Conservation (phyloP, 2,113 vertebrate genomes). For the Camelus bactrianus region DNA sequence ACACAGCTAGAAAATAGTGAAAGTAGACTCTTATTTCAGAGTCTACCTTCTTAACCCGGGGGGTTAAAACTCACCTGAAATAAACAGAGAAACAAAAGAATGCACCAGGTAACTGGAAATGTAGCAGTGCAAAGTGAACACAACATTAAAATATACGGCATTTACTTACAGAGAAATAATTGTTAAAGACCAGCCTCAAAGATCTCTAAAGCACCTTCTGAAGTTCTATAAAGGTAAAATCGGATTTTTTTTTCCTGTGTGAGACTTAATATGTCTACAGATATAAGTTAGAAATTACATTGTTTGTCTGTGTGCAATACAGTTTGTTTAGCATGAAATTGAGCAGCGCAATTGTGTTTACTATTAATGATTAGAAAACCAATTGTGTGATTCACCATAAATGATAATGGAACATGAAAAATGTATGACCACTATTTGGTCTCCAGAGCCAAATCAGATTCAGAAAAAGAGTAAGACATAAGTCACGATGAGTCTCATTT, state of each 20-base stretch:
- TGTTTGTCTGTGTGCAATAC: constrained; percentile 48
- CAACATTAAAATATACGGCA: background rate
- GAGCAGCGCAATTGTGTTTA: constrained; percentile 52
- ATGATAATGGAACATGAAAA: constrained; percentile 65
- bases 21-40: background rate
- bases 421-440: constrained; percentile 23
- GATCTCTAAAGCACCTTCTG: background rate
- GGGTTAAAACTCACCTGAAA: constrained; percentile 7
- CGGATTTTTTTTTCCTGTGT: background rate
- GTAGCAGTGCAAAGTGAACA: background rate
- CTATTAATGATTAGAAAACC: constrained; percentile 68
- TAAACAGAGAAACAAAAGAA: constrained; percentile 2
- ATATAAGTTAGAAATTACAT: constrained; percentile 60
- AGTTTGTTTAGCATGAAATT: constrained; percentile 57
- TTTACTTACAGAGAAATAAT: constrained; percentile 41
- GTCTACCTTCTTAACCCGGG: background rate
- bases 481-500: background rate
- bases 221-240: constrained; percentile 20
- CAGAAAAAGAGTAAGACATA: background rate
- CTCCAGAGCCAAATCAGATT: constrained; percentile 44
- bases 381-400: constrained; percentile 47
- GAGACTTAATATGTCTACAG: constrained; percentile 5
- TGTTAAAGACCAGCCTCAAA: background rate
- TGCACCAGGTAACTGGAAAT: background rate
- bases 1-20: background rate